Percentiles rank a stretch among this genome's conserved stretches.
Evolutionary conservation across 2,888 invertebrate genomes (phyloP).

Genomic region (Hirtodrosophila confusa): DNA sequence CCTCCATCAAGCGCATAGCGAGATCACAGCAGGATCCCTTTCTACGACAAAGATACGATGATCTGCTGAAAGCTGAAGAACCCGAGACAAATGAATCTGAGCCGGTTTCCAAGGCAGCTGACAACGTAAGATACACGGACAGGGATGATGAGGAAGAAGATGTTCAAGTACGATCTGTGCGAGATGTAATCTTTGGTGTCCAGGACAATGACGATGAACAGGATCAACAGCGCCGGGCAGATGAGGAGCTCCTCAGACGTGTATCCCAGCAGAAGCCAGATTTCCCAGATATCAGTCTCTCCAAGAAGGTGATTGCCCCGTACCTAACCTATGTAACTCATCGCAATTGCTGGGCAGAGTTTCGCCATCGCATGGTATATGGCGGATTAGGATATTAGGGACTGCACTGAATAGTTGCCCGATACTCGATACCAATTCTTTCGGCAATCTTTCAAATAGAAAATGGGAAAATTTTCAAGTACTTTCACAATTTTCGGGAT

Average conservation of each 20-base stretch:
- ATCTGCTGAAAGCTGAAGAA: not conserved
- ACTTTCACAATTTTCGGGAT: no score
- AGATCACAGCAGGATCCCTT: no score
- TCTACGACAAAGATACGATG: no score
- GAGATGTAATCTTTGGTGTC: constrained; percentile 40
- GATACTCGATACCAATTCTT: no score
- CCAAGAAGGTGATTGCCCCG: constrained; percentile 54
- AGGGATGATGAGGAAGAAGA: not conserved
- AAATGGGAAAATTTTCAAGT: no score
- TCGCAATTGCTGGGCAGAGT: constrained; percentile 62
- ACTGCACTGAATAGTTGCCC: no score
- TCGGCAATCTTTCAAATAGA: no score
- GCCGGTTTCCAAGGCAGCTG: not conserved
- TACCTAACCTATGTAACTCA: constrained; percentile 55
- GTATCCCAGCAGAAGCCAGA: constrained; percentile 8
- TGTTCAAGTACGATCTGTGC: constrained; percentile 9
- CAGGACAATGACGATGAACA: constrained; percentile 44
- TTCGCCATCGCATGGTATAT: constrained; percentile 60
- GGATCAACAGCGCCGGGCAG: constrained; percentile 1
- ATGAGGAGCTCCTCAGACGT: constrained; percentile 34
- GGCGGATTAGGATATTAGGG: constrained; percentile 40
- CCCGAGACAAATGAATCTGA: not conserved
- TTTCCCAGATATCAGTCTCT: not conserved
- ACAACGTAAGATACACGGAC: not conserved
- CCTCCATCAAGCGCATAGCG: not conserved